Evolutionary conservation across 2,113 vertebrate genomes (phyloP).

Genomic region (Haplochromis vanheusdeni): DNA sequence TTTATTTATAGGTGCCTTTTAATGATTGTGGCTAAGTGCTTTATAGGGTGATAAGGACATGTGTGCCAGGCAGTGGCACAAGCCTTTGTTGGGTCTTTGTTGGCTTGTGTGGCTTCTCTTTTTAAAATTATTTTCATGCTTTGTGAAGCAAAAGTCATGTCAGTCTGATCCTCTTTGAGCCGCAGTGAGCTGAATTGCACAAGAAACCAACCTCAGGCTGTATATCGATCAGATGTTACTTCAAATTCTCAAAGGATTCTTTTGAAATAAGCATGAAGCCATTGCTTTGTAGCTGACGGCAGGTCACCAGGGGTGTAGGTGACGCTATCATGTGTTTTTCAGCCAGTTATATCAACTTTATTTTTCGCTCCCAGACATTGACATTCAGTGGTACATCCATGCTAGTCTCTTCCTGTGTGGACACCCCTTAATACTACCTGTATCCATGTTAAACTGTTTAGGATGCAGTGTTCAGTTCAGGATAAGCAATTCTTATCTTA

Average conservation of each 20-base stretch:
- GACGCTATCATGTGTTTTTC: not conserved
- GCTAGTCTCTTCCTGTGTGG: not conserved
- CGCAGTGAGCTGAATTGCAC: accelerated
- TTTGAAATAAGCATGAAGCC: not conserved
- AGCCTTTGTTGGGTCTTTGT: not conserved
- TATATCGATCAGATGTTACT: not conserved
- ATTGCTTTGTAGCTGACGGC: not conserved
- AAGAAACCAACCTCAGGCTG: not conserved
- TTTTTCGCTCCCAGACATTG: not conserved
- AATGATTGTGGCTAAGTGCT: constrained; percentile 24
- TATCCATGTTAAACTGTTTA: not conserved
- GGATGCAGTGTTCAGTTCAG: accelerated
- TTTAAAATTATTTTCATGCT: not conserved
- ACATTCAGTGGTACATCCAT: not conserved
- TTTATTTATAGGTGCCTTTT: constrained; percentile 33
- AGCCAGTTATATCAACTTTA: not conserved
- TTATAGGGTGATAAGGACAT: not conserved
- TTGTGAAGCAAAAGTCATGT: not conserved
- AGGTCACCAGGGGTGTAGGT: not conserved
- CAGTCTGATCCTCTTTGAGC: not conserved
- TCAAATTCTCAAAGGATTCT: not conserved
- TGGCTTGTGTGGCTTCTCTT: not conserved
- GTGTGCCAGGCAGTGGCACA: not conserved
- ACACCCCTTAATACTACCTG: accelerated
- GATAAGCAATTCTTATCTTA: not conserved